phyloP scores from a whole-genome alignment of 2,113 vertebrate genomes.

The Danio rerio region DNA sequence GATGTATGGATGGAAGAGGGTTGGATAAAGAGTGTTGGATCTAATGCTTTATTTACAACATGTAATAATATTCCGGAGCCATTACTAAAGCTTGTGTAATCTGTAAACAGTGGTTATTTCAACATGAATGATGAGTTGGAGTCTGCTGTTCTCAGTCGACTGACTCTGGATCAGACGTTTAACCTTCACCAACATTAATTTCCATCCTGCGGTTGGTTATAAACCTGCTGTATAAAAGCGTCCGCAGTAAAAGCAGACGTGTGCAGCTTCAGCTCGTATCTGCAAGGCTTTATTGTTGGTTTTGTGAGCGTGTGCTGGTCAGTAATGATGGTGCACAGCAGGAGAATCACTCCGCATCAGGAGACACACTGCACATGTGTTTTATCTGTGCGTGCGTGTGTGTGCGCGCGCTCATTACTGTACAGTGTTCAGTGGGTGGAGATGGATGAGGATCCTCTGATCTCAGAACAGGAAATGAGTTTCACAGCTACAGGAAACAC shows the following conservation, averaged over 20 bases:
- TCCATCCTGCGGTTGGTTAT: not conserved
- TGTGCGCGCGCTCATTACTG: not conserved
- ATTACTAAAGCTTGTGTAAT: too few relatives aligned
- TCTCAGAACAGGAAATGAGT: not conserved
- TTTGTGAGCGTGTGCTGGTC: too few relatives aligned
- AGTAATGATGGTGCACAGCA: too few relatives aligned
- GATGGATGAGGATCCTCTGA: constrained; percentile 27
- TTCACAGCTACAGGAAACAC: not conserved
- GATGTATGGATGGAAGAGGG: not conserved
- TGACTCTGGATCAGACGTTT: not conserved
- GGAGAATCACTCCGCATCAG: too few relatives aligned
- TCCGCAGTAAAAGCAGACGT: too few relatives aligned
- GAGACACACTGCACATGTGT: not conserved
- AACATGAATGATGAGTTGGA: too few relatives aligned
- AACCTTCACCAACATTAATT: not conserved
- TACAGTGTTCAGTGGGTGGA: constrained; percentile 3
- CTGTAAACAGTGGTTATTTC: too few relatives aligned
- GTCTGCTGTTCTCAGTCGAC: too few relatives aligned
- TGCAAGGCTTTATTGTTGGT: not conserved
- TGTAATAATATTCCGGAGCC: too few relatives aligned
- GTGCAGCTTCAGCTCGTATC: not conserved
- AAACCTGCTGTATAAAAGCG: not conserved
- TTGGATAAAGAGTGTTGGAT: too few relatives aligned
- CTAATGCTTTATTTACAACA: too few relatives aligned
- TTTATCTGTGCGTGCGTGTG: not conserved